phyloP scores from a whole-genome alignment of 2,888 invertebrate species.

The Agonopterix heracliana region DNA sequence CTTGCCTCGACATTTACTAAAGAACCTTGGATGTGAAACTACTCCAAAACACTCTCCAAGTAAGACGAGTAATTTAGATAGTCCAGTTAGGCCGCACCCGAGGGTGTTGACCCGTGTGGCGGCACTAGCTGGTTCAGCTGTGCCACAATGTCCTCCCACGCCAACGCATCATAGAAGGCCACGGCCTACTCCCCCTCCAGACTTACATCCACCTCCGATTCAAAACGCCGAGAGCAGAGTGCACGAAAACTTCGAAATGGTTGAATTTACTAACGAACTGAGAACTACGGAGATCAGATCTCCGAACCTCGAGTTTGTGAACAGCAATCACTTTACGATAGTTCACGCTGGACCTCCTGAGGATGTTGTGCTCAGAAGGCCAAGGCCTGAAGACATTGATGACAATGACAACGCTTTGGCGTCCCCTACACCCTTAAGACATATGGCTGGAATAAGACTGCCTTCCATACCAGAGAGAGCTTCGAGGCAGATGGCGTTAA shows the following conservation, averaged over 20 bases:
- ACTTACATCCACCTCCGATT: constrained; percentile 70
- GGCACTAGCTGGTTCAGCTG: constrained; percentile 71
- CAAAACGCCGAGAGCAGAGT: constrained; percentile 50
- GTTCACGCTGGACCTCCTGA: constrained; percentile 70
- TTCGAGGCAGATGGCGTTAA: constrained; percentile 71
- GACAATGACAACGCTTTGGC: constrained; percentile 68
- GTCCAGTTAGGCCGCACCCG: constrained; percentile 78
- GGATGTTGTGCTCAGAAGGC: constrained; percentile 65
- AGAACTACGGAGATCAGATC: constrained; percentile 71
- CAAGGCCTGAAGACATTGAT: constrained; percentile 59
- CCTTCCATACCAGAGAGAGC: constrained; percentile 89
- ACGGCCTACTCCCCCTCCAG: constrained; percentile 76
- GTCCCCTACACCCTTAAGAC: constrained; percentile 79
- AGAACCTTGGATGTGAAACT: constrained; percentile 57
- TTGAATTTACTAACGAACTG: constrained; percentile 66
- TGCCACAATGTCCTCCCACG: constrained; percentile 88
- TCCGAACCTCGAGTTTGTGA: constrained; percentile 73
- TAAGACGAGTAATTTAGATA: constrained; percentile 44
- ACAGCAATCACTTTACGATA: constrained; percentile 75
- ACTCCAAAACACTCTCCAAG: constrained; percentile 64
- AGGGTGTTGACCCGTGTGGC: constrained; percentile 77
- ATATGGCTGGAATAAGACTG: constrained; percentile 83
- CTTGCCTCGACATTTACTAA: constrained; percentile 60
- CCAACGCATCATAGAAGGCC: constrained; percentile 88
- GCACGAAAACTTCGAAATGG: constrained; percentile 63